phyloP scores from a whole-genome alignment of 2,888 invertebrate species.

The Xestia ashworthii region DNA sequence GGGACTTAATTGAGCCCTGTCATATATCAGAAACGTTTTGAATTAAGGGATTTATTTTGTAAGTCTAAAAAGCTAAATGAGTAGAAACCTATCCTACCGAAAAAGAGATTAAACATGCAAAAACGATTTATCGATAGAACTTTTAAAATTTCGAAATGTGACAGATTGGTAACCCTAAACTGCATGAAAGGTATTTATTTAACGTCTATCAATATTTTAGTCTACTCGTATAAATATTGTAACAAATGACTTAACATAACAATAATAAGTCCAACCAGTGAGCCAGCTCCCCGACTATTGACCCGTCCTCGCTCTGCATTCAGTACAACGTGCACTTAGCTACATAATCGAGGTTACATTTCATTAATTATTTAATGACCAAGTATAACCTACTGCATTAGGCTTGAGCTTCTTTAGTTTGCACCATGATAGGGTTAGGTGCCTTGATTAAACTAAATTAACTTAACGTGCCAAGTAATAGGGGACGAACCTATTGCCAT shows the following conservation, averaged over 20 bases:
- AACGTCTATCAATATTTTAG: not conserved
- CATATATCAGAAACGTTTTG: not conserved
- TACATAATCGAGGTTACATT: constrained; percentile 45
- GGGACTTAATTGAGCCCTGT: not conserved
- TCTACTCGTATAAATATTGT: not conserved
- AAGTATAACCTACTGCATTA: constrained; percentile 23
- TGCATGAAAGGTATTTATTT: not conserved
- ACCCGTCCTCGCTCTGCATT: constrained; percentile 58
- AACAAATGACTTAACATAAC: not conserved
- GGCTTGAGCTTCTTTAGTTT: constrained; percentile 40
- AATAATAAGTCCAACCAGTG: not conserved
- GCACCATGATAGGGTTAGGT: constrained; percentile 6
- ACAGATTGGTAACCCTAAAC: not conserved
- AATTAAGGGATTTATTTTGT: not conserved
- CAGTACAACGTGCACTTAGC: constrained; percentile 23
- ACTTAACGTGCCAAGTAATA: not conserved
- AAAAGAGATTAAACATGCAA: not conserved
- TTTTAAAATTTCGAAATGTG: not conserved
- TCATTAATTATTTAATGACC: constrained; percentile 48
- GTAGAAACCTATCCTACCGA: not conserved
- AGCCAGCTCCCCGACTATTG: constrained; percentile 30
- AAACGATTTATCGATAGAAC: not conserved
- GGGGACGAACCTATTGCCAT: not conserved
- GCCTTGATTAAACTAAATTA: constrained; percentile 33
- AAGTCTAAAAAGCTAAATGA: not conserved